Base-by-base conservation (phyloP, 2,113 vertebrate species). In the Phasianus colchicus region DNA sequence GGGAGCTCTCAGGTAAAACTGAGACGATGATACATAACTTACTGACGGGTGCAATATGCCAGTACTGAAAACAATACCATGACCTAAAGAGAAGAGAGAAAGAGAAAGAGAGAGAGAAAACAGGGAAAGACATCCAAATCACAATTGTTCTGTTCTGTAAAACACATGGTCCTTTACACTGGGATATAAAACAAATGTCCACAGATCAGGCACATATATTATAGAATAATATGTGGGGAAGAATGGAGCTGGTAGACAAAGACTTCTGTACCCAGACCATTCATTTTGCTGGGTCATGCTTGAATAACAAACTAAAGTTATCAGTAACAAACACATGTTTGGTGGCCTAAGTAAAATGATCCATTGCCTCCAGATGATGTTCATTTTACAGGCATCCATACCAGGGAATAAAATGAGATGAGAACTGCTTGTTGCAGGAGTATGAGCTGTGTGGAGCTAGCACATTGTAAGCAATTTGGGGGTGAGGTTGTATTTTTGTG, bases 291-390 rank as follows among this genome's bases (percentile, higher is more conserved):
- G 88, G 61, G 72, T 45, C 80, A 74, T 71, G 66, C 65, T 11
- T 75, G n/a, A 94, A 88, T 42, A 75, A 70, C 22, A 63, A 94
- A 86, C 57, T 65, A 58, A 86, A 94, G 50, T 67, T 86, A 88
- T 86, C 77, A 89, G 88, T 83, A 95, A 90, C 83, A 90, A 92
- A 89, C 69, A 88, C 61, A 45, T 57, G 67, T 86, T 91, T 95
- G 60, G 47, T 95, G 91, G 93, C 85, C 91, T 78, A 89, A 72
- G 85, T 88, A 83, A 95, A 96, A 91, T 60, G 65, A 92, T 80
- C 76, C 82, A 83, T 77, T 64, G 64, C 32, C 61, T 97, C 91
- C 90, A 93, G 87, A 80, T 80, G 65, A 95, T 57, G 64, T 65
- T 80, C 52, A 81, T 92, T 95, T 61, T 69, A 22, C 61, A 92